Percentiles rank a stretch among this genome's conserved stretches.
These are phyloP conservation scores for Dicyrtomina minuta DNA, from an alignment of 2,888 invertebrate species.

Conservation along the genomic window DNA sequence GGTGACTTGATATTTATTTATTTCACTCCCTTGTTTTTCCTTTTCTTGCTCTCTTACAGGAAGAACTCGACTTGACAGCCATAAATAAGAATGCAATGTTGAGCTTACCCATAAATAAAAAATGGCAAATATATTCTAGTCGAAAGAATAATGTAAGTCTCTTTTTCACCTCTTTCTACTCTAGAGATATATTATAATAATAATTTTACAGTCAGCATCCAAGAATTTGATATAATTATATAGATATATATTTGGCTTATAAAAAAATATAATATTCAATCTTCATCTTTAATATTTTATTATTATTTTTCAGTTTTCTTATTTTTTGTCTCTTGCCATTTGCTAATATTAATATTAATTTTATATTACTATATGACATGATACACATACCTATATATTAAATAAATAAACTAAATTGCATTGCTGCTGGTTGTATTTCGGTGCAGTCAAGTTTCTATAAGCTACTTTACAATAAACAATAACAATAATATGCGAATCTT, in stretches of 20 bases:
- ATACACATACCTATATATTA: too few relatives aligned
- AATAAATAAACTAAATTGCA: too few relatives aligned
- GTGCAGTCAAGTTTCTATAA: too few relatives aligned
- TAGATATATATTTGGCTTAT: background rate
- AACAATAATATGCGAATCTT: too few relatives aligned
- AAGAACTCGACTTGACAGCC: slow-evolving; percentile 89
- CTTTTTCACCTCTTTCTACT: background rate
- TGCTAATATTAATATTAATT: slow-evolving; percentile 7
- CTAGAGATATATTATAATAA: background rate
- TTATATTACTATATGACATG: background rate
- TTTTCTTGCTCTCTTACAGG: slow-evolving; percentile 61
- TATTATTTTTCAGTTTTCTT: background rate
- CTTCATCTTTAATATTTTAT: background rate
- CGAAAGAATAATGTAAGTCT: slow-evolving; percentile 60
- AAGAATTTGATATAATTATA: too few relatives aligned
- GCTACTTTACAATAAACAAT: too few relatives aligned
- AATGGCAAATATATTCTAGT: slow-evolving; percentile 97
- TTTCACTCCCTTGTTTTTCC: too few relatives aligned
- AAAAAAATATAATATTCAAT: background rate
- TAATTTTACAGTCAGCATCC: too few relatives aligned
- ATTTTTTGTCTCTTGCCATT: too few relatives aligned
- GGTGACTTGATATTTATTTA: slow-evolving; percentile 1
- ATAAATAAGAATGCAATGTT: slow-evolving; percentile 93
- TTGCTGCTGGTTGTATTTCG: too few relatives aligned
- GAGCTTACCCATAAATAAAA: slow-evolving; percentile 88